Conservation (phyloP, 2,888 invertebrate species). For the Linnaemya tessellans region DNA sequence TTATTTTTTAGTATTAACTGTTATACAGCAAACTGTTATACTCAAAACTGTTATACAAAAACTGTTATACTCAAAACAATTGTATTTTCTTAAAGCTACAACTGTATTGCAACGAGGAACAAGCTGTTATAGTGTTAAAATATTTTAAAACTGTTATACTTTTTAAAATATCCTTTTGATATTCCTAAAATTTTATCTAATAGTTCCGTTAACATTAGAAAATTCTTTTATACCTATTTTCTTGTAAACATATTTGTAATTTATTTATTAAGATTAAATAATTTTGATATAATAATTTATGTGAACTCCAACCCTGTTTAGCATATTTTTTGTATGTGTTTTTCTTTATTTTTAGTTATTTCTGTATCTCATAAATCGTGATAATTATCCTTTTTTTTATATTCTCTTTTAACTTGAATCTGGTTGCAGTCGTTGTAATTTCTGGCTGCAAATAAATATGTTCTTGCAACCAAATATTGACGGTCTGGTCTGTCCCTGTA, state of each 20-base stretch:
- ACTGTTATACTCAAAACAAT: not conserved
- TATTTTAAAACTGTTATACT: not conserved
- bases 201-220: not conserved
- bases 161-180: not conserved
- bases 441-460: conserved; percentile 39
- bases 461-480: conserved; percentile 29
- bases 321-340: not conserved
- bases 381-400: conserved; percentile 69
- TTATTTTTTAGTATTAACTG: too few species aligned
- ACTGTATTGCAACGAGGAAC: too few species aligned
- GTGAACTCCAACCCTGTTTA: conserved; percentile 51
- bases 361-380: conserved; percentile 69
- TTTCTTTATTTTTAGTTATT: conserved; percentile 16
- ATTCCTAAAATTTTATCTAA: not conserved
- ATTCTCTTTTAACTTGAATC: conserved; percentile 43
- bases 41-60: not conserved
- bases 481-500: conserved; percentile 14
- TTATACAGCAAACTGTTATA: not conserved
- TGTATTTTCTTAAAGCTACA: not conserved
- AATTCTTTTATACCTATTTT: not conserved
- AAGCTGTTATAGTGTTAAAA: too few species aligned
- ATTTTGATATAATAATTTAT: conserved; percentile 70
- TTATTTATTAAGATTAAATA: conserved; percentile 55
- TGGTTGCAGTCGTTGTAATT: conserved; percentile 18
- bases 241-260: not conserved